Evolutionary conservation across 2,113 vertebrate genomes (phyloP).

Genomic region (Paradisaea rubra): DNA sequence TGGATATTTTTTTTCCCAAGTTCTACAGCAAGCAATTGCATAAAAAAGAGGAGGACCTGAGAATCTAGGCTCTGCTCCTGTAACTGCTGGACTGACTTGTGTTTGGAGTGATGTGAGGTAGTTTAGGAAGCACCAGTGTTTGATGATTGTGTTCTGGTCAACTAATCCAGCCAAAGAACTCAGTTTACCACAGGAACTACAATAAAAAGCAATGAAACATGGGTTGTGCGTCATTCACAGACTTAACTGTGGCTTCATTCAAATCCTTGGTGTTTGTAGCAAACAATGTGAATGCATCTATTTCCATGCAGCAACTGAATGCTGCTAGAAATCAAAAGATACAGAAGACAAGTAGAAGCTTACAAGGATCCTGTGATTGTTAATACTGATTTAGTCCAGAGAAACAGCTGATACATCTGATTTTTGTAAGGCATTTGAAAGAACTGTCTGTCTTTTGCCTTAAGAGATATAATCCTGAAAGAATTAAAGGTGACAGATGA

Average conservation of each 20-base stretch:
- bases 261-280: neutral
- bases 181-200: neutral
- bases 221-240: neutral
- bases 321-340: neutral
- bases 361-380: neutral
- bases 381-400: neutral
- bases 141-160: neutral
- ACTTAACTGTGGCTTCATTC: neutral
- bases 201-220: neutral
- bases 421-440: neutral
- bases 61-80: neutral
- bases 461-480: neutral
- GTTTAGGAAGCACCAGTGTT: neutral
- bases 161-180: neutral
- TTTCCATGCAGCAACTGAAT: neutral
- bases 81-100: fast-evolving
- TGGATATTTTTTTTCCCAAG: neutral
- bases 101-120: neutral
- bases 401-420: neutral
- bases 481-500: neutral
- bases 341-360: neutral
- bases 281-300: neutral
- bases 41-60: neutral
- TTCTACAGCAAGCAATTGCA: neutral
- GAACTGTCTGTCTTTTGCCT: neutral